A percentile compares a stretch with the other conserved stretches of the same genome.
These are phyloP conservation scores for Hystrix cristata DNA, from an alignment of 2,113 vertebrate species.

Conservation along the genomic window DNA sequence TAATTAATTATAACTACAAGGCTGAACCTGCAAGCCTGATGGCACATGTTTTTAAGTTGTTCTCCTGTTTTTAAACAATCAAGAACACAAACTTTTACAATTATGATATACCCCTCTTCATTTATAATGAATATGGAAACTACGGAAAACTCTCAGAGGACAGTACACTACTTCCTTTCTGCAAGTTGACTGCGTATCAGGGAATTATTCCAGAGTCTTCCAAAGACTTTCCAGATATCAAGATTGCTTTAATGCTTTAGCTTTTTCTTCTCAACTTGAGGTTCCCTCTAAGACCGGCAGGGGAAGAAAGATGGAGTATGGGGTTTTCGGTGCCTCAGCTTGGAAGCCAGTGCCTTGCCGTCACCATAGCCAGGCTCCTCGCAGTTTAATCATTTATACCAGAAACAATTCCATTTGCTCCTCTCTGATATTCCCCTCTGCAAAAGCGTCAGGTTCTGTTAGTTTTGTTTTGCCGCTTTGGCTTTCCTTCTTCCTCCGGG, in stretches of 20 bases:
- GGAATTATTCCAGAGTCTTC: background rate
- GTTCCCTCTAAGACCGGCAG: background rate
- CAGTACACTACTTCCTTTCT: background rate
- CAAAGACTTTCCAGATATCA: background rate
- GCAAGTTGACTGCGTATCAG: background rate
- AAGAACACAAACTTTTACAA: constrained; percentile 3
- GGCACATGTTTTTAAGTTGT: background rate
- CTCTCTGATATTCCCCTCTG: background rate
- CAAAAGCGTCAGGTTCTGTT: background rate
- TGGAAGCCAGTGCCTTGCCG: background rate
- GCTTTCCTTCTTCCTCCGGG: background rate
- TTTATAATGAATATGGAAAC: constrained; percentile 41
- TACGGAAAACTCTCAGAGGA: background rate
- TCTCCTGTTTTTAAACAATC: background rate
- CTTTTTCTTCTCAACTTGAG: constrained; percentile 7
- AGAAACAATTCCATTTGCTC: background rate
- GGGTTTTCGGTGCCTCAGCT: too few species aligned
- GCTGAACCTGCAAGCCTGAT: background rate
- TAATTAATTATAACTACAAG: constrained; percentile 50
- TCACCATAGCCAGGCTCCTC: too few species aligned
- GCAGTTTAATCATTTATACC: background rate
- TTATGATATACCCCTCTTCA: constrained; percentile 28
- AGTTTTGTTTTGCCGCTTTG: too few species aligned
- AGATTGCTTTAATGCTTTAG: background rate
- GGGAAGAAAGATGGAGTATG: background rate